These are phyloP conservation scores for Nothoprocta perdicaria DNA, from an alignment of 2,113 vertebrate genomes.

Conservation along the genomic window DNA sequence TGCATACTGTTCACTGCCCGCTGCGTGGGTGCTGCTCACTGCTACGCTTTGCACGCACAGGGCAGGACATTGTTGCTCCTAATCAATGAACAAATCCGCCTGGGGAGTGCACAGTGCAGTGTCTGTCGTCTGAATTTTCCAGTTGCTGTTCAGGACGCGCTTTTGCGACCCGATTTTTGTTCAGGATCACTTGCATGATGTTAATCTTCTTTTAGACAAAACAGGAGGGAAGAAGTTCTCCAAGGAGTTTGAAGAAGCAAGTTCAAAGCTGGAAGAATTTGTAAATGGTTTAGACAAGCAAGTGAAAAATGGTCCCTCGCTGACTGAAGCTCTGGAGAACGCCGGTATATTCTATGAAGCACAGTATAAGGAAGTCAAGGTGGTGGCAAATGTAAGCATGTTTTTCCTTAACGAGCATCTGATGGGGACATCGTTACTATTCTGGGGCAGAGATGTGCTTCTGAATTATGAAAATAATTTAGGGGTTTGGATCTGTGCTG, in stretches of 20 bases:
- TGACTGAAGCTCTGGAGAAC: constrained; percentile 92
- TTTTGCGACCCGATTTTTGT: background rate
- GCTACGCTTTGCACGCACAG: background rate
- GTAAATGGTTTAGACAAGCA: constrained; percentile 92
- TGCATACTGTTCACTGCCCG: accelerated
- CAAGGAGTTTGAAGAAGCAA: constrained; percentile 96
- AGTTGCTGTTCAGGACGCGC: accelerated
- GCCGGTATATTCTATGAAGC: constrained; percentile 97
- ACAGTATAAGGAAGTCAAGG: constrained; percentile 98
- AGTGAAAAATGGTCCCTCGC: constrained; percentile 85
- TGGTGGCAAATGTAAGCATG: constrained; percentile 94
- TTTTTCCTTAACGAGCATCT: accelerated
- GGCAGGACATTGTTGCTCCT: background rate
- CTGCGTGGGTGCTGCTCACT: background rate
- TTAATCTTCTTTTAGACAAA: constrained; percentile 83
- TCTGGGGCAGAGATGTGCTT: background rate
- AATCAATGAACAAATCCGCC: accelerated
- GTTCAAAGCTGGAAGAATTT: constrained; percentile 93
- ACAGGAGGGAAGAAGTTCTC: constrained; percentile 96
- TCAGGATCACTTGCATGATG: accelerated
- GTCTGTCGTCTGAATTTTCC: background rate
- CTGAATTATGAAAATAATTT: background rate
- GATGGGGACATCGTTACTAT: background rate
- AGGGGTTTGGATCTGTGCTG: background rate
- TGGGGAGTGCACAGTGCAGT: accelerated